Evolutionary conservation across 2,888 invertebrate genomes (phyloP).

Genomic region (Eudasyphora cyanicolor): DNA sequence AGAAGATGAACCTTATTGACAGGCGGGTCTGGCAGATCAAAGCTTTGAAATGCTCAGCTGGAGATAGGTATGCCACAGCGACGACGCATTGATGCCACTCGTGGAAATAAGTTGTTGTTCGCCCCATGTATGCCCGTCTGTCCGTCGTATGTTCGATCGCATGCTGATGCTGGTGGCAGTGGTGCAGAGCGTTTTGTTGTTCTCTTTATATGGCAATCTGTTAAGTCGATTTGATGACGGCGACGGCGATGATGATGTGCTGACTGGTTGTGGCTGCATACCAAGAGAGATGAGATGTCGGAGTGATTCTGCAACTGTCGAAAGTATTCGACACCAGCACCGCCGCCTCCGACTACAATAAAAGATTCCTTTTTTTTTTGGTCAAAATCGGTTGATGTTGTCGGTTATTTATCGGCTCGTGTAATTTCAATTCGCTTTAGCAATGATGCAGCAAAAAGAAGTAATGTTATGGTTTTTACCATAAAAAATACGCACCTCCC

Average conservation of each 20-base stretch:
- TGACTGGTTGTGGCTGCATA: slow-evolving; percentile 28
- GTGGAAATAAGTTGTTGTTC: slow-evolving; percentile 51
- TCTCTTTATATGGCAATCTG: background rate
- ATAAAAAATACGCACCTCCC: no score
- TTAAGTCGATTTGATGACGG: background rate
- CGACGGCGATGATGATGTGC: slow-evolving; percentile 16
- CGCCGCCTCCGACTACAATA: slow-evolving; percentile 36
- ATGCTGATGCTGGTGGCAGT: background rate
- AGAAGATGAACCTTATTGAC: slow-evolving; percentile 55
- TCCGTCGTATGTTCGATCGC: background rate
- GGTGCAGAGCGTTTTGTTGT: slow-evolving; percentile 7
- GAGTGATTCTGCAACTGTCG: slow-evolving; percentile 50
- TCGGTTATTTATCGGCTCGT: slow-evolving; percentile 48
- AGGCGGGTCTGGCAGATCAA: slow-evolving; percentile 63
- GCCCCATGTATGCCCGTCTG: background rate
- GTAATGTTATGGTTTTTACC: slow-evolving; percentile 33
- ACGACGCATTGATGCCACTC: slow-evolving; percentile 54
- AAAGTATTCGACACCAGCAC: background rate
- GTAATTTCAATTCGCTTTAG: slow-evolving; percentile 49
- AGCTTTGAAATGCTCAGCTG: slow-evolving; percentile 61
- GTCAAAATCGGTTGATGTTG: slow-evolving; percentile 46
- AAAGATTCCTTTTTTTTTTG: slow-evolving; percentile 15
- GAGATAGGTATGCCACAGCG: slow-evolving; percentile 51
- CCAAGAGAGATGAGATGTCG: slow-evolving; percentile 11
- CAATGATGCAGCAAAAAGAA: slow-evolving; percentile 55